Evolutionary conservation across 2,888 invertebrate genomes (phyloP), one percentile per base, ranked within the genome.

Genomic region (Ceraclea dissimilis): DNA sequence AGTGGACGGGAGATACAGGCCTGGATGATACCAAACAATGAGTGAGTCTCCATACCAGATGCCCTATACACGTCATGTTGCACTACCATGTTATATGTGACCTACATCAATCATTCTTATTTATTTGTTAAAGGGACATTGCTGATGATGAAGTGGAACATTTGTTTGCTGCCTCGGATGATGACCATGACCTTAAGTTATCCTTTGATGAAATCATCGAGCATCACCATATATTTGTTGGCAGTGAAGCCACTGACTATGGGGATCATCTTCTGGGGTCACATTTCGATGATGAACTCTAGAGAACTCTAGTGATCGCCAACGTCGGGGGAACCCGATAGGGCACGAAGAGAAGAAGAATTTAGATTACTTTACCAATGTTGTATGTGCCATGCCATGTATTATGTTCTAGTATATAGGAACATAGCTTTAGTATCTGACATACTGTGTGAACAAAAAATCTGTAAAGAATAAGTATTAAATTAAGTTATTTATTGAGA

Each of bases 21-120:
- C 1, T 99, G 97, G 98, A 81, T 93, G 62, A 84, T 94, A 43
- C 95, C 95, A 0, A 90, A 90, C 67, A 93, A 92, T 70, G 86
- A 88, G 90, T 90, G 70, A 82, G 85, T 78, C 26, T 44, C 0
- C 10, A 39, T 39, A n/a, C 13, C 39, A 31, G 8, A 49, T 17
- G n/a, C 47, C 17, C 34, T 48, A 10, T 11, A 22, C 19, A 47
- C 18, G 6, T 11, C 31, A 11, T 31, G 6, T 11, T 8, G 6
- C 31, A 31, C 11, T 6, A 31, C 11, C 8, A 31, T 8, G 18
- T 16, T 47, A 47, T 47, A 47, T 20, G 2, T 11, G 17, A 43
- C 43, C 4, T 43, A 43, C 13, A 43, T 43, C 13, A 43, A 43
- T 43, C 33, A 33, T 33, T 13, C 8, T n/a, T n/a, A n/a, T n/a